Evolutionary conservation across 2,113 vertebrate genomes (phyloP), one percentile per base, ranked within the genome.

Genomic region (Oreocharis arfaki): DNA sequence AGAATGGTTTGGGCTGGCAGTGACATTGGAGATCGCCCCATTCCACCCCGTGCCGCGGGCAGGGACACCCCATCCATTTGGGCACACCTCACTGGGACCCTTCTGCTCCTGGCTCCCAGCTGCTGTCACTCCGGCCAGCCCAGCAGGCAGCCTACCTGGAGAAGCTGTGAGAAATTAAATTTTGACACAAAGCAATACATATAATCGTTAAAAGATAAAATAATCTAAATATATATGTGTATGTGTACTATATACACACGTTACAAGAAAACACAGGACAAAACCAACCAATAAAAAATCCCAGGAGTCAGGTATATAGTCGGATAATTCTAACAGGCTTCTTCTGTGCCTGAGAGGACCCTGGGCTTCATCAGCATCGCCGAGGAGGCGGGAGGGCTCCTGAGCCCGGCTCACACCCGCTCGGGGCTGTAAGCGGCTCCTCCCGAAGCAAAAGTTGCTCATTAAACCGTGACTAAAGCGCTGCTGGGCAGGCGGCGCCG

Each of bases 281-380:
- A 70, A 79, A 47, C 14, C 28, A n/a, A n/a, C 8, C 26, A 23
- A 23, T 32, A 3, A 39, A 33, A 46, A 44, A 26, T 13, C 10
- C 9, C 44, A 3, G 7, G 12, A 6, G 9, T 35, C n/a, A 9
- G 15, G 7, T 75, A 1, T 7, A 10, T 16, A 13, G 24, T 37
- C 76, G 6, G 9, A 4, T 12, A 24, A 30, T 26, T 71, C 7
- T 4, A 39, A 14, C 33, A 13, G 50, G 14, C 5, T 67, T 57
- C 21, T 75, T 13, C 2, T 10, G 39, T 3, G 27, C 39, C 3
- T 4, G 39, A 10, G 61, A 24, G 24, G 33, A 57, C 4, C 52
- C 49, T 3, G 50, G 20, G n/a, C 5, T 35, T 59, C 21, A 3
- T 10, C 1, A 8, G 16, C 42, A 23, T 0, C 9, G 10, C 5